Evolutionary conservation across 2,113 vertebrate species (phyloP).

Genomic region (Periophthalmodon schlosseri): DNA sequence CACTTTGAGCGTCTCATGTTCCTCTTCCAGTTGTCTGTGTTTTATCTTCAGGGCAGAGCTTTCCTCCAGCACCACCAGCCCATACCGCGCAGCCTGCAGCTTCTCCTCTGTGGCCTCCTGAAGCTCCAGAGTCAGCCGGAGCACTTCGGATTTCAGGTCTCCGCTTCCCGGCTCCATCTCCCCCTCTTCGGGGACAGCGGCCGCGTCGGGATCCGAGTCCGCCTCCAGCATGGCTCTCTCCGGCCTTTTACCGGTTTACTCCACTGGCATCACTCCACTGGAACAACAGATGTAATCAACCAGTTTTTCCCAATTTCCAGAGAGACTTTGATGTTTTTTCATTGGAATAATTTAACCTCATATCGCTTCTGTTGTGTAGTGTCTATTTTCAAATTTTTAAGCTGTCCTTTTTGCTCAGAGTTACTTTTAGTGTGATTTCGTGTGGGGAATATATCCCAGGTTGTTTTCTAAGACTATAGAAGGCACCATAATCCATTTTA

Average conservation of each 20-base stretch:
- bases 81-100: slow-evolving; percentile 84
- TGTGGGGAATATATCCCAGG: too few relatives aligned
- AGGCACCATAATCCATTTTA: too few relatives aligned
- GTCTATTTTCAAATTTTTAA: too few relatives aligned
- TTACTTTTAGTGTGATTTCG: too few relatives aligned
- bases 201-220: slow-evolving; percentile 39
- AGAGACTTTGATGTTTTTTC: too few relatives aligned
- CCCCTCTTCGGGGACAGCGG: slow-evolving; percentile 42
- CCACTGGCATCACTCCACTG: slow-evolving; percentile 55
- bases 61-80: slow-evolving; percentile 84
- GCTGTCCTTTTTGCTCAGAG: too few relatives aligned
- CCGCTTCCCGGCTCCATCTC: slow-evolving; percentile 45
- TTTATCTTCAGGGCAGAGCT: slow-evolving; percentile 77
- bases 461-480: too few relatives aligned
- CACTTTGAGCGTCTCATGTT: slow-evolving; percentile 75
- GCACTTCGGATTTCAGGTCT: slow-evolving; percentile 74
- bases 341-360: too few relatives aligned
- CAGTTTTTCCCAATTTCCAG: too few relatives aligned
- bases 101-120: slow-evolving; percentile 85
- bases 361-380: too few relatives aligned
- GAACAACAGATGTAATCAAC: slow-evolving; percentile 18
- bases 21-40: slow-evolving; percentile 79
- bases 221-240: slow-evolving; percentile 58
- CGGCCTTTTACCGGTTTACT: slow-evolving; percentile 27
- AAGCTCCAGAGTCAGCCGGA: slow-evolving; percentile 80